Base-by-base conservation (phyloP, 23 tunicate genomes). In the Halocynthia roretzi region DNA sequence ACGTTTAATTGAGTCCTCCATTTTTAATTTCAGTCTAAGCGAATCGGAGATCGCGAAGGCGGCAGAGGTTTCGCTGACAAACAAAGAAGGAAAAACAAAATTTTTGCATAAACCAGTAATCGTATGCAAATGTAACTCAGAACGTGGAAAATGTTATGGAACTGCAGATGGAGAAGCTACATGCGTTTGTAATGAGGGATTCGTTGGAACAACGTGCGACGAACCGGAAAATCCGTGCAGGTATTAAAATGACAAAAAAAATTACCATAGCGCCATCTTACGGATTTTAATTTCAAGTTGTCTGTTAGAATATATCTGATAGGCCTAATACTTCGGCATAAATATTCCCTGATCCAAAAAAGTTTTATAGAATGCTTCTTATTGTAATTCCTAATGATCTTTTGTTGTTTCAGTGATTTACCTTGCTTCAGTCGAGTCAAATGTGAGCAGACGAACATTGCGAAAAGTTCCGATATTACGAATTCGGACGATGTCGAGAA, bases 171-270 rank as follows among this genome's bases (percentile, higher is more conserved):
- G 7, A 18, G 66, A 7, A 57, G 96, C 80, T 8, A 83, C 81
- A 2, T 90, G 96, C 55, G 7, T 7, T 6, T 90, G 96, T 58
- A 67, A 80, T 5, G 62, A 31, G 19, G 89, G 86, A 19, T 90
- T 60, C 61, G 70, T 62, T 6, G 96, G 96, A 58, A 72, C 20
- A 40, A 60, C 48, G 52, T 90, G 96, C 62, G 89, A 80, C 31
- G 72, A 80, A 15, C 58, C 72, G 8, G 68, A 69, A 51, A 68
- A 80, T 80, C 81, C 84, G 15, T 88, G 95, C 88, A 79, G 87
- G 87, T 88, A 72, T 53, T 5, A 50, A 31, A 14, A 78, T 31
- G 31, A 2, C 53, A 58, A 10, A 10, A 15, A 49, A 10, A 9
- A 18, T 2, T 10, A 76, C 22, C 4, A 61, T 10, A 17, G n/a